Percentiles rank a stretch among this genome's conserved stretches.
Conservation (phyloP, 2,888 invertebrate species). For the Meandrusa payeni region DNA sequence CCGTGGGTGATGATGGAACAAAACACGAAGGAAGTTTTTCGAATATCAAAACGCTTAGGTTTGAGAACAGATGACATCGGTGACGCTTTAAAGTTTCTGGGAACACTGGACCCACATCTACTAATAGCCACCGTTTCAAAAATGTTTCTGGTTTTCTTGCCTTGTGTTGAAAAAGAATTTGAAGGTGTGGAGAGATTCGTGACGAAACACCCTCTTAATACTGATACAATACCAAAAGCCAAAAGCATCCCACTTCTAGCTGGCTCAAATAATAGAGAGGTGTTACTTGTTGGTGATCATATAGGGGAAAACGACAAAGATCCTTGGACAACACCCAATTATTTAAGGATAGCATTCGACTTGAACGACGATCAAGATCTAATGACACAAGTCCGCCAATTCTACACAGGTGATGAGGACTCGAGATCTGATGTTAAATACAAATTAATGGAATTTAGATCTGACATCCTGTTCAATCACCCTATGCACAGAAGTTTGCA, state of each 20-base stretch:
- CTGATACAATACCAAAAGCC: conserved; percentile 38
- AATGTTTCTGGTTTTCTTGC: conserved; percentile 18
- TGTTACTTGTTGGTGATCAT: no score
- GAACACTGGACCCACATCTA: conserved; percentile 16
- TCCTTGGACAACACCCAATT: no score
- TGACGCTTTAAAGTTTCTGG: conserved; percentile 33
- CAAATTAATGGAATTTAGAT: conserved; percentile 41
- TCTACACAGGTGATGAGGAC: conserved; percentile 48
- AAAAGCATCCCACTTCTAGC: conserved; percentile 43
- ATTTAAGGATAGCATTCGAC: conserved; percentile 1
- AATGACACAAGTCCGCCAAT: conserved; percentile 36
- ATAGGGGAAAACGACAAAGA: no score
- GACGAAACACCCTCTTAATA: conserved; percentile 39
- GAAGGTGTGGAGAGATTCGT: conserved; percentile 30
- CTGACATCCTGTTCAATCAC: conserved; percentile 46
- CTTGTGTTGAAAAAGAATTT: conserved; percentile 29
- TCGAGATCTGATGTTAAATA: conserved; percentile 30
- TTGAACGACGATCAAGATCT: conserved; percentile 32
- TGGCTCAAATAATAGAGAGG: conserved; percentile 47
- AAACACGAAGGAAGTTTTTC: conserved; percentile 28
- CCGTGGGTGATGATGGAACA: conserved; percentile 27
- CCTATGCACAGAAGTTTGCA: conserved; percentile 44
- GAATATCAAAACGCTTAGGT: conserved; percentile 34
- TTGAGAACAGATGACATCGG: conserved; percentile 29
- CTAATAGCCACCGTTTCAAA: conserved; percentile 24